Conservation (phyloP, 2,888 invertebrate species). For the Leucophenga maculata region DNA sequence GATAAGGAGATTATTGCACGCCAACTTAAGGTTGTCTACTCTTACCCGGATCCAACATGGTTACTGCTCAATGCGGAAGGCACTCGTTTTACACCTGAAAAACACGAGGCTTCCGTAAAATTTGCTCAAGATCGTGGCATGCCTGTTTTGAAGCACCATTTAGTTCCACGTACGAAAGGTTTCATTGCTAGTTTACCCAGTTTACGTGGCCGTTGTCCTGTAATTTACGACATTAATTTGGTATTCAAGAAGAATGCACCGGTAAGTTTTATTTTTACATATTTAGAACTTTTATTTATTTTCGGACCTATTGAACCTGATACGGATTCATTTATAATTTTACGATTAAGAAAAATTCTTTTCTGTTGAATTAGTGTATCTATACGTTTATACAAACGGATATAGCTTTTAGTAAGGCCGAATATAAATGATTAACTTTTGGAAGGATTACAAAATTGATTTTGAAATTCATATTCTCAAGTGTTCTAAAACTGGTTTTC, state of each 20-base stretch:
- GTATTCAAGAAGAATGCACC: slow-evolving; percentile 79
- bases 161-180: slow-evolving; percentile 95
- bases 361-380: too few species aligned
- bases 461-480: too few species aligned
- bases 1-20: slow-evolving; percentile 86
- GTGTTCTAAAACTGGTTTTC: too few species aligned
- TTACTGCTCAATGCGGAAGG: slow-evolving; percentile 93
- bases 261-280: slow-evolving; percentile 64
- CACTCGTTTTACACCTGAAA: slow-evolving; percentile 89
- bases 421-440: too few species aligned
- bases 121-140: slow-evolving; percentile 90
- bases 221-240: slow-evolving; percentile 87
- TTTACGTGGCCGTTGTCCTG: slow-evolving; percentile 85
- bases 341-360: too few species aligned
- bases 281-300: too few species aligned
- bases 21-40: slow-evolving; percentile 86
- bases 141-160: slow-evolving; percentile 88
- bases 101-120: slow-evolving; percentile 89
- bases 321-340: too few species aligned
- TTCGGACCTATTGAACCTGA: too few species aligned
- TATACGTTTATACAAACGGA: too few species aligned
- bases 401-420: too few species aligned
- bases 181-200: slow-evolving; percentile 89
- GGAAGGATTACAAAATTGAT: too few species aligned
- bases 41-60: slow-evolving; percentile 94